Conservation (phyloP, 92 coral and sea anemone genomes). For the Porites rus region DNA sequence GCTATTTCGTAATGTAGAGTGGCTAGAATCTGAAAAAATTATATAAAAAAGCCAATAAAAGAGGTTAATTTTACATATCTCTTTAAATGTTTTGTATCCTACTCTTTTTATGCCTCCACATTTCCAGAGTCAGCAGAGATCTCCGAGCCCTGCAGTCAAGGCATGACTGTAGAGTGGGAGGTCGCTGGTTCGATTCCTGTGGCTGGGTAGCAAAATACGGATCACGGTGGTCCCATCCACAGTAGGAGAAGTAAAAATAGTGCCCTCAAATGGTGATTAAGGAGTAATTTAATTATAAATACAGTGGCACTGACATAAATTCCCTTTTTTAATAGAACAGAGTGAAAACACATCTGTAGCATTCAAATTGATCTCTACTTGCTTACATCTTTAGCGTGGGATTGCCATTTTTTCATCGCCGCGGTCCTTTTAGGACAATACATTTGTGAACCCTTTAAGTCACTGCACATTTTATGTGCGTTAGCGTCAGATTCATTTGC, state of each 20-base stretch:
- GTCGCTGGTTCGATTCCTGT: no score
- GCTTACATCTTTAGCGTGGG: slow-evolving; percentile 72
- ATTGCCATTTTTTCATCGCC: slow-evolving; percentile 78
- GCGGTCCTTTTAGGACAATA: slow-evolving; percentile 84
- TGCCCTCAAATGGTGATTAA: no score
- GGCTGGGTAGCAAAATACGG: no score
- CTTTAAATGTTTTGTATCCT: background rate
- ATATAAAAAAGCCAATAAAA: background rate
- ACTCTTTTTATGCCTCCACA: no score
- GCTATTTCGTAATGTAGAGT: slow-evolving; percentile 73
- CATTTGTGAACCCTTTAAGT: slow-evolving; percentile 49
- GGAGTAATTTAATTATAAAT: no score
- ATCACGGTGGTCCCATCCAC: no score
- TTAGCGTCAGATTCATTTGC: slow-evolving; percentile 66
- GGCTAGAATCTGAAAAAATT: slow-evolving; percentile 63
- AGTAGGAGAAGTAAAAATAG: no score
- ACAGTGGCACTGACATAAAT: no score
- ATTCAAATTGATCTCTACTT: background rate
- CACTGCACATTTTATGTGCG: slow-evolving; percentile 69
- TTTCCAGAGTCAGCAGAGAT: no score
- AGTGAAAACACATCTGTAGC: background rate
- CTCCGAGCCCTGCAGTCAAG: no score
- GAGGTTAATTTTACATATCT: no score
- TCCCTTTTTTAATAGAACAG: background rate
- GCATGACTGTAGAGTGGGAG: no score